Percentiles rank a stretch among this genome's conserved stretches.
Evolutionary conservation across 2,797 vertebrate genomes (phyloP).

Genomic region (Lepus townsendii): DNA sequence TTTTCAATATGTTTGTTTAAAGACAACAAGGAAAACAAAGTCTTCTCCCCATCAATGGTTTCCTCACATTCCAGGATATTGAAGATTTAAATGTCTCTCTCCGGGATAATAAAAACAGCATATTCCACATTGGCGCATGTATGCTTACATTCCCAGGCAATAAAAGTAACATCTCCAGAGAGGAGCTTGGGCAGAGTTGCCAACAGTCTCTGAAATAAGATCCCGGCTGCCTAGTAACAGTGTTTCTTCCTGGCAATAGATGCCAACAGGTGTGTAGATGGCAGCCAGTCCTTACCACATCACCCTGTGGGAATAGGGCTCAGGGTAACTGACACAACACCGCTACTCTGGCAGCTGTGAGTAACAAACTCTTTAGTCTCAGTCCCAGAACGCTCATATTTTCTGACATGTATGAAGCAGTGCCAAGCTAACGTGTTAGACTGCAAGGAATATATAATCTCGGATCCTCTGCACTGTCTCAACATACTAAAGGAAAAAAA

Average conservation of each 20-base stretch:
- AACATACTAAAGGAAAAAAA: neutral
- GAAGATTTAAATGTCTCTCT: neutral
- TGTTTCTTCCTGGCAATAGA: neutral
- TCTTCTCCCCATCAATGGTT: neutral
- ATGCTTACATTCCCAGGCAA: neutral
- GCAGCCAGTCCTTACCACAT: neutral
- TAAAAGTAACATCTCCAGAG: neutral
- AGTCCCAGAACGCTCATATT: neutral
- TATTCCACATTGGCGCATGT: neutral
- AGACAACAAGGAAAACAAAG: neutral
- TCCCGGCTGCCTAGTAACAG: neutral
- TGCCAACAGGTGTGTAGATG: fast-evolving
- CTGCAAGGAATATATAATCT: neutral
- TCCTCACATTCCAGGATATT: neutral
- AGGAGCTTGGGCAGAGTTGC: neutral
- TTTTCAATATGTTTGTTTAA: slow-evolving; percentile 24
- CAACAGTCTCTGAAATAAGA: neutral
- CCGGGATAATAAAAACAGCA: neutral
- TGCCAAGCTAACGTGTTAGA: neutral
- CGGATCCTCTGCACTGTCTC: neutral
- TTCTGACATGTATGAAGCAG: neutral
- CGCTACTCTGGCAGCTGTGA: neutral
- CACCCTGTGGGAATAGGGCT: fast-evolving
- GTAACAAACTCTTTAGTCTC: neutral
- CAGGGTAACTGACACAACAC: neutral